Evolutionary conservation across 2,113 vertebrate species (phyloP).

Genomic region (Capreolus pygargus): DNA sequence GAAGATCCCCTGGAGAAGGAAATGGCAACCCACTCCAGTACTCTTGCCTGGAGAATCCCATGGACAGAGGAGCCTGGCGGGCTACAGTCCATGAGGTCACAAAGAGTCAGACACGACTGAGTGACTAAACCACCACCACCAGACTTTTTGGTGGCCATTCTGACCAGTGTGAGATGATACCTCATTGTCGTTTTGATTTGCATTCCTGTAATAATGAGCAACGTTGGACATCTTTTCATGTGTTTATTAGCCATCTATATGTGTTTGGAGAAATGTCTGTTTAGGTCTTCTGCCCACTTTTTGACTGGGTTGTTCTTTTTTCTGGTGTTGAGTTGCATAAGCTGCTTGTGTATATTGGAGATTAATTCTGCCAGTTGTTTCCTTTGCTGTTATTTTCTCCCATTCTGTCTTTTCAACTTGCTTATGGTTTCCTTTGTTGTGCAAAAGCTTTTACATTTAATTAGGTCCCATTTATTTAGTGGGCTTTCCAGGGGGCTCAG

Average conservation of each 20-base stretch:
- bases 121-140: too few species aligned
- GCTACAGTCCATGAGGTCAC: too few species aligned
- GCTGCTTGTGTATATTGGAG: not conserved
- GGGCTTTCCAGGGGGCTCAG: not conserved
- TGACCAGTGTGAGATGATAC: not conserved
- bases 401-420: not conserved
- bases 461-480: not conserved
- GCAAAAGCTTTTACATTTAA: not conserved
- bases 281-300: not conserved
- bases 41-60: too few species aligned
- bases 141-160: not conserved
- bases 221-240: not conserved
- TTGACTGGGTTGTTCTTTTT: not conserved
- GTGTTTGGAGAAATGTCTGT: not conserved
- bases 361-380: not conserved
- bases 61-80: too few species aligned
- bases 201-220: not conserved
- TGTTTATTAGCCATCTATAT: not conserved
- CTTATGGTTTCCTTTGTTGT: not conserved
- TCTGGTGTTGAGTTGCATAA: not conserved
- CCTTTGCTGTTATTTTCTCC: not conserved
- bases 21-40: too few species aligned
- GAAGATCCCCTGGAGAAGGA: too few species aligned
- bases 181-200: not conserved
- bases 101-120: too few species aligned